Conservation (phyloP, 2,888 invertebrate genomes). For the Hoplodrina blanda region DNA sequence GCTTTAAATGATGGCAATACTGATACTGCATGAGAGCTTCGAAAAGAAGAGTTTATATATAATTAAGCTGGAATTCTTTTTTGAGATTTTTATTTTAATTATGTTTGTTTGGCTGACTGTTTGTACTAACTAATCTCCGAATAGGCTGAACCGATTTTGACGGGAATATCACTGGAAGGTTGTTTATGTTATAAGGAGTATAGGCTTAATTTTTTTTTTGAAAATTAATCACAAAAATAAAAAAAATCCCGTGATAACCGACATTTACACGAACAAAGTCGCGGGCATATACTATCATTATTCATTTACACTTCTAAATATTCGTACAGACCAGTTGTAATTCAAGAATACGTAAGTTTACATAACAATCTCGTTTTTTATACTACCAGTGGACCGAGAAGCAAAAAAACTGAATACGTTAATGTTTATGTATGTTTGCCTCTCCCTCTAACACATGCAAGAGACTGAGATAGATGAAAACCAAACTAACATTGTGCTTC, state of each 20-base stretch:
- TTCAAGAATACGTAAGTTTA: conserved; percentile 30
- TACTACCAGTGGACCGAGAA: conserved; percentile 4
- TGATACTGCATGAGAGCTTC: not conserved
- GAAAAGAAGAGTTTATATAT: too few species aligned
- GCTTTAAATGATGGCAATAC: not conserved
- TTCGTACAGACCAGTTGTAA: conserved; percentile 6
- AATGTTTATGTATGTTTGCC: conserved; percentile 30
- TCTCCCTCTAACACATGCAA: conserved; percentile 36
- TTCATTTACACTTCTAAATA: not conserved
- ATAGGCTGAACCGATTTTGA: too few species aligned
- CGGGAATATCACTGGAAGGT: too few species aligned
- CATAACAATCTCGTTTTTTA: conserved; percentile 38
- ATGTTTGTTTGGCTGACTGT: too few species aligned
- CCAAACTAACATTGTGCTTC: conserved; percentile 19
- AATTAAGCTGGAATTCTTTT: too few species aligned
- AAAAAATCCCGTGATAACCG: too few species aligned
- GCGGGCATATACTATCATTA: not conserved
- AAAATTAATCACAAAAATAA: too few species aligned
- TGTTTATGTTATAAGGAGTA: too few species aligned
- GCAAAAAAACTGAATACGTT: conserved; percentile 56
- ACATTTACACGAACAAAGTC: too few species aligned
- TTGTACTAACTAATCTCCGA: too few species aligned
- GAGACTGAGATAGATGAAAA: conserved; percentile 26
- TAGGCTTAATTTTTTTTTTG: too few species aligned
- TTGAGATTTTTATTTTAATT: too few species aligned